Conservation (phyloP, 2,888 invertebrate genomes). For the Herminia tarsipennalis region DNA sequence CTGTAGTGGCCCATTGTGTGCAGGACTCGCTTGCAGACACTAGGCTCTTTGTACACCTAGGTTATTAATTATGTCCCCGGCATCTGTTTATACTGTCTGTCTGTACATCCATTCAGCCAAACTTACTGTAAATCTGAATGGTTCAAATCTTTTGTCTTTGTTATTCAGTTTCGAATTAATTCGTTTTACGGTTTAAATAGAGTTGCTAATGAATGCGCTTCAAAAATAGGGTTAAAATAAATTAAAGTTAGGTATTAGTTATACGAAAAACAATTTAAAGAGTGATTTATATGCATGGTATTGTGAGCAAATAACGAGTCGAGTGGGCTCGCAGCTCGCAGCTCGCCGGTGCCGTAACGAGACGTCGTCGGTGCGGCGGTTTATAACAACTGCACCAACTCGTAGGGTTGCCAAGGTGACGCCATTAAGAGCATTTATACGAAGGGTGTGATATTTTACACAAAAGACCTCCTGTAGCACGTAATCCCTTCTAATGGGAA, state of each 20-base stretch:
- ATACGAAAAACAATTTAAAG: not conserved
- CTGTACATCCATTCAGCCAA: constrained; percentile 27
- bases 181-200: constrained; percentile 19
- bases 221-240: too few relatives aligned
- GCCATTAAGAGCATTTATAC: constrained; percentile 12
- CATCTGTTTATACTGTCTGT: constrained; percentile 42
- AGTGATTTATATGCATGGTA: not conserved
- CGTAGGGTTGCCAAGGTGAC: constrained; percentile 6
- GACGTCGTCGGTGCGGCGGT: constrained; percentile 3
- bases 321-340: constrained; percentile 5
- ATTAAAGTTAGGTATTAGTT: not conserved
- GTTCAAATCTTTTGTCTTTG: constrained; percentile 36
- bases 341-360: constrained; percentile 13
- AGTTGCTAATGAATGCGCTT: not conserved
- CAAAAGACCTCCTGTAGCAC: not conserved
- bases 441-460: constrained; percentile 1
- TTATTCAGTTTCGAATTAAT: constrained; percentile 25
- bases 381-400: constrained; percentile 5
- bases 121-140: constrained; percentile 26
- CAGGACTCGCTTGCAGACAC: constrained; percentile 32
- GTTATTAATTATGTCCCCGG: constrained; percentile 49
- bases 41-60: constrained; percentile 47
- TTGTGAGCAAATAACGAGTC: constrained; percentile 12
- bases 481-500: too few relatives aligned
- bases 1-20: constrained; percentile 43